Evolutionary conservation across 2,113 vertebrate species (phyloP).

Genomic region (Cynopterus brachyotis): DNA sequence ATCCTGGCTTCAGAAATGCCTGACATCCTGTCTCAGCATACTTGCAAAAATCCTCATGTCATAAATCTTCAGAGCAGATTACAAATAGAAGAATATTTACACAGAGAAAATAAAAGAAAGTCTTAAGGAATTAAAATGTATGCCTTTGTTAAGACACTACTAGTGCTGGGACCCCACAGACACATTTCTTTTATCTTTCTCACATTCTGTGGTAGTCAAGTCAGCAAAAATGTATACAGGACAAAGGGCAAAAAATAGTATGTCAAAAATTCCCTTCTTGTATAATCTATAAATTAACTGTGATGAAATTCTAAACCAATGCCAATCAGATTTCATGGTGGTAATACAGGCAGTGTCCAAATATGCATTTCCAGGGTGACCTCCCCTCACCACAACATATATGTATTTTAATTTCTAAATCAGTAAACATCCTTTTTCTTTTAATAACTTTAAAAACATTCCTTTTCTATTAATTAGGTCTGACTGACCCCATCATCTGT

Average conservation of each 20-base stretch:
- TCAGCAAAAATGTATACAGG: not conserved
- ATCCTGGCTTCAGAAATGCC: not conserved
- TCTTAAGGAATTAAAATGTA: not conserved
- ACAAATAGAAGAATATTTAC: not conserved
- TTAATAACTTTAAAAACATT: not conserved
- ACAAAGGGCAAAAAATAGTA: not conserved
- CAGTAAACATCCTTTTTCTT: not conserved
- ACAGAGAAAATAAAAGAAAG: not conserved
- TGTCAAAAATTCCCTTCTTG: not conserved
- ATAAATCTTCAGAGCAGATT: not conserved
- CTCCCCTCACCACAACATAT: no score
- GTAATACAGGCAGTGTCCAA: not conserved
- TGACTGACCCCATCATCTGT: not conserved
- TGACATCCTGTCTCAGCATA: not conserved
- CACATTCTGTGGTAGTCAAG: not conserved
- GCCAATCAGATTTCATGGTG: not conserved
- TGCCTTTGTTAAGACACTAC: not conserved
- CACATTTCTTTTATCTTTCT: not conserved
- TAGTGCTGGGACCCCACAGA: not conserved
- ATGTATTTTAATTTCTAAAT: not conserved
- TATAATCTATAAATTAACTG: not conserved
- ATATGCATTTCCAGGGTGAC: not conserved
- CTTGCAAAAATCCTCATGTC: not conserved
- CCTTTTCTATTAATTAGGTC: not conserved
- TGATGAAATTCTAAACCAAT: not conserved